phyloP scores from a whole-genome alignment of 1,140 invertebrate species.

The Periplaneta americana region DNA sequence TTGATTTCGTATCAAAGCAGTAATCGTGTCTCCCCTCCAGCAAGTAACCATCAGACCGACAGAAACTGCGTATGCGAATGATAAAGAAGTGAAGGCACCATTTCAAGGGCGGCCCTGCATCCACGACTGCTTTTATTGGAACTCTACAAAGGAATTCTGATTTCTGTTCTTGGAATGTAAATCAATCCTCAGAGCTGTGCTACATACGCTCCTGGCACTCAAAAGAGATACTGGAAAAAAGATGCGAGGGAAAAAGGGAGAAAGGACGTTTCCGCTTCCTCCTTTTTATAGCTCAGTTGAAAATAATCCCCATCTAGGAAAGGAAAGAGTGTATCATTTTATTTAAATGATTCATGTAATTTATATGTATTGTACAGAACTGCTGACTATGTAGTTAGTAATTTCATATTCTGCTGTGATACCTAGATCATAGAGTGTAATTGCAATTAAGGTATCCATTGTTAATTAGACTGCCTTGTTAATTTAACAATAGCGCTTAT shows the following conservation, averaged over 20 bases:
- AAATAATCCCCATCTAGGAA: not conserved
- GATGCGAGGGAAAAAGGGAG: not conserved
- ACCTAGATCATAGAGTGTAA: too few relatives aligned
- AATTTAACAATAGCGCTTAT: too few relatives aligned
- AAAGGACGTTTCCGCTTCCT: not conserved
- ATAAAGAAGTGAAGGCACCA: not conserved
- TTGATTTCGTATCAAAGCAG: too few relatives aligned
- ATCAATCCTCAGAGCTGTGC: not conserved
- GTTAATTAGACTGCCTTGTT: too few relatives aligned
- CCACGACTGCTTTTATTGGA: not conserved
- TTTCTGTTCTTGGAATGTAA: not conserved
- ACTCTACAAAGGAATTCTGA: not conserved
- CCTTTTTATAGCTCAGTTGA: not conserved
- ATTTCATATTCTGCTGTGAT: too few relatives aligned
- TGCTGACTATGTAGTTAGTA: not conserved
- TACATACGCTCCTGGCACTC: not conserved
- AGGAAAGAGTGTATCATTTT: not conserved
- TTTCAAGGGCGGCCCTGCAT: not conserved
- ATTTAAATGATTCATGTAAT: not conserved
- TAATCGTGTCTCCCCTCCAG: too few relatives aligned
- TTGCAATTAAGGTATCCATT: too few relatives aligned
- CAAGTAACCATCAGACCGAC: too few relatives aligned
- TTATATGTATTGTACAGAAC: not conserved
- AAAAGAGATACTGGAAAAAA: not conserved
- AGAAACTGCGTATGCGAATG: too few relatives aligned